Percentiles rank a stretch among this genome's conserved stretches.
Evolutionary conservation across 2,888 invertebrate species (phyloP).

Genomic region (Drosophila algonquin): DNA sequence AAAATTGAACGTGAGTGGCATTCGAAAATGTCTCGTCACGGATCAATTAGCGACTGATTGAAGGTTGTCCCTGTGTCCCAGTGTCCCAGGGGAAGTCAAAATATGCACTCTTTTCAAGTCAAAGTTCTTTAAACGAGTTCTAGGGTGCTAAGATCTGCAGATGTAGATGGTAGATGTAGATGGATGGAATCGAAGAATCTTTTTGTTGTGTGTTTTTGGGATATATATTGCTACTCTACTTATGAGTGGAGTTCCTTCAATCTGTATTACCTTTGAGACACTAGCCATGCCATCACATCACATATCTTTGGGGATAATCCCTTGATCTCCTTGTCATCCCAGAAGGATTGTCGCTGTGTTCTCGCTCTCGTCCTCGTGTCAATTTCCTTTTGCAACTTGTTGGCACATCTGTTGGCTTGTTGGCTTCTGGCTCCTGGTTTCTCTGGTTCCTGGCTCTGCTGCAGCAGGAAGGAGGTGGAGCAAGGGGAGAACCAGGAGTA

Average conservation of each 20-base stretch:
- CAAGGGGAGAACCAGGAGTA: not conserved
- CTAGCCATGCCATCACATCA: not conserved
- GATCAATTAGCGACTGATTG: slow-evolving; percentile 36
- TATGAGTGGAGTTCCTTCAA: not conserved
- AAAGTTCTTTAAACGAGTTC: too few relatives aligned
- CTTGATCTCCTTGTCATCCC: not conserved
- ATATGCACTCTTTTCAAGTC: too few relatives aligned
- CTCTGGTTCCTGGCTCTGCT: not conserved
- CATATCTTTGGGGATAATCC: not conserved
- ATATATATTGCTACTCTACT: not conserved
- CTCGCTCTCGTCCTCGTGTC: not conserved
- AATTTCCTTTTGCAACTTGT: slow-evolving; percentile 36
- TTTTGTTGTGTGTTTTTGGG: too few relatives aligned
- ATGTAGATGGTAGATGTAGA: too few relatives aligned
- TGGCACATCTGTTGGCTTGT: slow-evolving; percentile 54
- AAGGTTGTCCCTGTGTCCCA: not conserved
- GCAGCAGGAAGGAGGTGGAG: not conserved
- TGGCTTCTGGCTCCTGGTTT: slow-evolving; percentile 17
- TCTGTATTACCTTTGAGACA: not conserved
- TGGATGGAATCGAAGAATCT: too few relatives aligned
- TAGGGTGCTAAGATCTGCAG: too few relatives aligned
- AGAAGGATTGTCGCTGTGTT: not conserved
- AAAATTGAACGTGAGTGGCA: slow-evolving; percentile 51
- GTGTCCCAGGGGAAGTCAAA: not conserved
- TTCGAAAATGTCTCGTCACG: slow-evolving; percentile 22